Conservation (phyloP, 2,888 invertebrate genomes). For the Lamellibrachia satsuma region DNA sequence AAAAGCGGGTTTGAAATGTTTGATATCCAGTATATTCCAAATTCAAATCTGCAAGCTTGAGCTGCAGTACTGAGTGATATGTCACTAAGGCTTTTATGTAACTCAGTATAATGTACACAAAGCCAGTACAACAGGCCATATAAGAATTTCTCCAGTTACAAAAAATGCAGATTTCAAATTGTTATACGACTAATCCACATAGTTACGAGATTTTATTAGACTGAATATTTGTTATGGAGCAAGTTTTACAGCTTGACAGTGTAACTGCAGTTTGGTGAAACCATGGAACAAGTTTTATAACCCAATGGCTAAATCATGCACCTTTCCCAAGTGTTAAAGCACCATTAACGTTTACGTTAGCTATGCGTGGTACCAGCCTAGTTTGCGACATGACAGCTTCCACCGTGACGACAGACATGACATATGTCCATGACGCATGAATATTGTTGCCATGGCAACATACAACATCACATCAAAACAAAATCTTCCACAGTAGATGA, state of each 20-base stretch:
- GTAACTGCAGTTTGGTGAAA: background rate
- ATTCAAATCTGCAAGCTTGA: background rate
- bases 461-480: background rate
- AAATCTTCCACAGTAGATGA: conserved; percentile 10
- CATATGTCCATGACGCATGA: background rate
- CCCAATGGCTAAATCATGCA: background rate
- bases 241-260: background rate
- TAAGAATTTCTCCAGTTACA: background rate
- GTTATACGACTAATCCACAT: background rate
- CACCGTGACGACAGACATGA: background rate
- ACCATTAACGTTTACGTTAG: background rate
- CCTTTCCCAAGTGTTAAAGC: background rate
- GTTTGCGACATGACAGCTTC: background rate
- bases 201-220: background rate
- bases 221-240: background rate
- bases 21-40: background rate
- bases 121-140: background rate
- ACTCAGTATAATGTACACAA: background rate
- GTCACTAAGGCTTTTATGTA: background rate
- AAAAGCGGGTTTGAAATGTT: background rate
- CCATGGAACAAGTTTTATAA: background rate
- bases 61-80: background rate
- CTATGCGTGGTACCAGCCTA: background rate
- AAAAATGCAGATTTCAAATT: background rate
- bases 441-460: background rate